These are phyloP conservation scores for Hiodon tergisus DNA, from an alignment of 2,113 vertebrate species.

Conservation along the genomic window DNA sequence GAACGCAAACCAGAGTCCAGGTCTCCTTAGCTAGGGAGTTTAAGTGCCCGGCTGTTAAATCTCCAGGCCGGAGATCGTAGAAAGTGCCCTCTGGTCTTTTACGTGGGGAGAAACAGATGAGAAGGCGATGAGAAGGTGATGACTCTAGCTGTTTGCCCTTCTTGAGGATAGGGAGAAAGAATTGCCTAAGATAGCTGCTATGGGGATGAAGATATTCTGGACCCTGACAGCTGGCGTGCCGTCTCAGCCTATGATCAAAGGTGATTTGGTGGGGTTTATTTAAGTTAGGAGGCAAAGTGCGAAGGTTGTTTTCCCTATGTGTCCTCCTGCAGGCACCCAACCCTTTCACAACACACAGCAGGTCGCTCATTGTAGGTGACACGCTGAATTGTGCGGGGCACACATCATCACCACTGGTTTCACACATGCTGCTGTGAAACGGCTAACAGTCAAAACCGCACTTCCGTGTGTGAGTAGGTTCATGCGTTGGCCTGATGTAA, in stretches of 20 bases:
- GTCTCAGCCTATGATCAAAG: background rate
- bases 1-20: too few relatives aligned
- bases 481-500: slow-evolving; percentile 13
- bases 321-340: background rate
- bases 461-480: slow-evolving; percentile 25
- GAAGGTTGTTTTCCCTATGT: background rate
- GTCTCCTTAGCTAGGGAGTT: too few relatives aligned
- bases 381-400: background rate
- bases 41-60: too few relatives aligned
- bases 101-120: background rate
- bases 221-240: background rate
- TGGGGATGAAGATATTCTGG: background rate
- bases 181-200: background rate
- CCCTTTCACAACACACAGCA: background rate
- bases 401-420: background rate
- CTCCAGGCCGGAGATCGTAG: too few relatives aligned
- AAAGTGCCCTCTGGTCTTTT: background rate
- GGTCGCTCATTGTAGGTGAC: background rate
- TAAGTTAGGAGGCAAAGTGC: too few relatives aligned
- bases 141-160: background rate
- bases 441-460: background rate
- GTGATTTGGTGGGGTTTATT: background rate
- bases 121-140: background rate
- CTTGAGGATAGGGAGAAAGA: background rate
- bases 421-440: background rate